A percentile compares a stretch with the other conserved stretches of the same genome.
These are phyloP conservation scores for Arge pagana DNA, from an alignment of 2,888 invertebrate species.

Conservation along the genomic window DNA sequence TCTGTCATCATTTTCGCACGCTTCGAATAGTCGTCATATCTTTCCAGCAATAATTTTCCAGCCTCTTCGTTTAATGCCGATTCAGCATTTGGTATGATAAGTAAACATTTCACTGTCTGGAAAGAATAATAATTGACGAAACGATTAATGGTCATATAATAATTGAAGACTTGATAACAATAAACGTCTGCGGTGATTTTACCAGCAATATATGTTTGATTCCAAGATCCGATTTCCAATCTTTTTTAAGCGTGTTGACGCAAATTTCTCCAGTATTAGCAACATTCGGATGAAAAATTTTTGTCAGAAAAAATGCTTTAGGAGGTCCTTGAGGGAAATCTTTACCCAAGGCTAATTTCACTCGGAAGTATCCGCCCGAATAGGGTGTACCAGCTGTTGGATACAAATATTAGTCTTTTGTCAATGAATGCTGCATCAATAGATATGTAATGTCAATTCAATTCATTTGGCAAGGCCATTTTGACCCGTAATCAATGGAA, in stretches of 20 bases:
- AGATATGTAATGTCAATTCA: neutral
- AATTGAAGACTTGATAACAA: no score
- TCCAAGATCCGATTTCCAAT: conserved; percentile 95
- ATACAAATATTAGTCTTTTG: no score
- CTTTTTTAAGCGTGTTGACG: conserved; percentile 93
- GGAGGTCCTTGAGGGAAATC: conserved; percentile 92
- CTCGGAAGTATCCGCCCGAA: conserved; percentile 83
- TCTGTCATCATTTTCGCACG: conserved; percentile 90
- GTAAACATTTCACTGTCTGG: conserved; percentile 89
- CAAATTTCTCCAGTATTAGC: conserved; percentile 93
- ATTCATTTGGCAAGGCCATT: no score
- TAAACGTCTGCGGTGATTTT: conserved; percentile 32
- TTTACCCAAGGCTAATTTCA: conserved; percentile 87
- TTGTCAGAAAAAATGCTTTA: conserved; percentile 90
- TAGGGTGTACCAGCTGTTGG: conserved; percentile 92
- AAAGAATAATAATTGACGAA: conserved; percentile 35
- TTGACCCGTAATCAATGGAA: no score
- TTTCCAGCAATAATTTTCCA: conserved; percentile 88
- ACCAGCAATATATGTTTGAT: conserved; percentile 91
- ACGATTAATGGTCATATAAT: neutral
- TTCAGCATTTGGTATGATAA: conserved; percentile 96
- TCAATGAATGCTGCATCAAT: neutral
- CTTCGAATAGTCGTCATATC: conserved; percentile 90
- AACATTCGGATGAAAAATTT: conserved; percentile 97
- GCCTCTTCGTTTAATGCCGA: conserved; percentile 97